A percentile compares a stretch with the other conserved stretches of the same genome.
These are phyloP conservation scores for Kryphioiulus occultus DNA, from an alignment of 2,888 invertebrate species.

Conservation along the genomic window DNA sequence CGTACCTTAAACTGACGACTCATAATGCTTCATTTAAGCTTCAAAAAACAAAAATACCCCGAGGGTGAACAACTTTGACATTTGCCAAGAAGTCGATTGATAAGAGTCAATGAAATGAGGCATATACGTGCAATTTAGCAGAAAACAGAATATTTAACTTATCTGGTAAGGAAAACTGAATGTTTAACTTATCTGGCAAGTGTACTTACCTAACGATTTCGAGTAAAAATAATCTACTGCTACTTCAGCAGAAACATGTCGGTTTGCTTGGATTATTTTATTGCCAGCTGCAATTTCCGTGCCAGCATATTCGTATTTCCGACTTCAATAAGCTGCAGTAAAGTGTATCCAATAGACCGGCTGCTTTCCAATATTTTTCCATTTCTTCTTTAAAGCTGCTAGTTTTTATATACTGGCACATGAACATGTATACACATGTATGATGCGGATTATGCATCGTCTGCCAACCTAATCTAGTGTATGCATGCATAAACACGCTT, in stretches of 20 bases:
- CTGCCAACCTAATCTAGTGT: not conserved
- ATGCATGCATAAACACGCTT: not conserved
- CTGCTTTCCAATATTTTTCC: not conserved
- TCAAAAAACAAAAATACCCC: not conserved
- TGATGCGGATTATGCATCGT: too few species aligned
- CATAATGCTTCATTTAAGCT: not conserved
- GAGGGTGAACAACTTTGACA: not conserved
- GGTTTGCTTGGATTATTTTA: slow-evolving; percentile 9
- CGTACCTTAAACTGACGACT: not conserved
- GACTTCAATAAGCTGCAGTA: not conserved
- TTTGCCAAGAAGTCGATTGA: not conserved
- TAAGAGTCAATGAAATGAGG: not conserved
- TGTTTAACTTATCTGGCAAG: too few species aligned
- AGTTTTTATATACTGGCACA: not conserved
- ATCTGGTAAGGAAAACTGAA: too few species aligned
- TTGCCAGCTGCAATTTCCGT: slow-evolving; percentile 8
- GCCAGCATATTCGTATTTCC: not conserved
- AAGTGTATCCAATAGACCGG: not conserved
- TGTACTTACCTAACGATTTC: not conserved
- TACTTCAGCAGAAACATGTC: not conserved
- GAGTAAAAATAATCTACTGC: slow-evolving; percentile 6
- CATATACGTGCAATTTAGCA: not conserved
- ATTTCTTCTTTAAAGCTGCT: not conserved
- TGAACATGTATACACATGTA: not conserved
- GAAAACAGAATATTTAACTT: slow-evolving; percentile 16